phyloP scores from a whole-genome alignment of 1,140 invertebrate genomes.

The Spodoptera litura region DNA sequence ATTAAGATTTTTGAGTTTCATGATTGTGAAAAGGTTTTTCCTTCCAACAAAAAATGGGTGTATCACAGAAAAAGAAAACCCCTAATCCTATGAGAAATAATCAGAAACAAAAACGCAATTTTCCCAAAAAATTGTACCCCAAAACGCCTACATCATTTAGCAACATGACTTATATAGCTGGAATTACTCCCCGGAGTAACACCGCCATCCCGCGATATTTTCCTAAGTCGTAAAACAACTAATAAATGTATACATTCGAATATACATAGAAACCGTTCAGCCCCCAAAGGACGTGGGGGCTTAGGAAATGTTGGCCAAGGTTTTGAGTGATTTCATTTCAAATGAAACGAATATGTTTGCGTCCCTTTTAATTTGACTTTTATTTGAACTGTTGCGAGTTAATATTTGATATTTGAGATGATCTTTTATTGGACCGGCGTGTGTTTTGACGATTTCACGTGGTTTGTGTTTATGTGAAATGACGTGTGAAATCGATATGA shows the following conservation, averaged over 20 bases:
- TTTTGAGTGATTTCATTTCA: conserved; percentile 27
- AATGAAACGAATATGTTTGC: conserved; percentile 39
- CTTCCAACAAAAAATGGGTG: no score
- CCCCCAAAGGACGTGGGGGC: conserved; percentile 2
- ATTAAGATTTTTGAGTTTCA: no score
- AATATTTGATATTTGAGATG: conserved; percentile 15
- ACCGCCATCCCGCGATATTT: conserved; percentile 37
- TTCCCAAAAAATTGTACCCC: background rate
- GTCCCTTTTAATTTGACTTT: conserved; percentile 27
- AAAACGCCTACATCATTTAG: conserved; percentile 47
- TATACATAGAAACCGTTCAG: conserved; percentile 19
- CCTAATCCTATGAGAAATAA: background rate
- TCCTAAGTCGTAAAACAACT: conserved; percentile 41
- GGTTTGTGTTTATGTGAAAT: background rate
- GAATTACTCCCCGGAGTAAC: conserved; percentile 37
- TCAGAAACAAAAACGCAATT: background rate
- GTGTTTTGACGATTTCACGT: conserved; percentile 7
- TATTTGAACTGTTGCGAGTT: conserved; percentile 29
- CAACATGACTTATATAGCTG: conserved; percentile 37
- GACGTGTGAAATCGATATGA: background rate
- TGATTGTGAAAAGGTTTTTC: no score
- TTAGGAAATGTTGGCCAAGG: conserved; percentile 9
- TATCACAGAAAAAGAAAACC: background rate
- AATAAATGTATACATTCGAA: conserved; percentile 43
- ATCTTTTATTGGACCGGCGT: conserved; percentile 5